Evolutionary conservation across 2,113 vertebrate species (phyloP), one percentile per base, ranked within the genome.

Genomic region (Lampris megalopsis): DNA sequence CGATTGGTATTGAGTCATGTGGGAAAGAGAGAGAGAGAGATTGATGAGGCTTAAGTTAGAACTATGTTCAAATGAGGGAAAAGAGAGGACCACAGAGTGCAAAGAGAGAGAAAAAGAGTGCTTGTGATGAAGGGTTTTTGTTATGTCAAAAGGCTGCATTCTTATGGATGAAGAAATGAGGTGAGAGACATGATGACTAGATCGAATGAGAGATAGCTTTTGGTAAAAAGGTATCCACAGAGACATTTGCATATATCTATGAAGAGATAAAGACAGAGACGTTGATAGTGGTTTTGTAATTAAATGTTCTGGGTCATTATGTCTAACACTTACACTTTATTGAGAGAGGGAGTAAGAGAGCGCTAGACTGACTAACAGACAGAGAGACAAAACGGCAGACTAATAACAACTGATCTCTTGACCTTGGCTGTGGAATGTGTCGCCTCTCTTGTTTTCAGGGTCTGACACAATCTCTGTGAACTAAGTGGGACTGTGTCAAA

Each of bases 361-460:
- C 24, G 24, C 24, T 24, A 24, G 73, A 58, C 69, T 42, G 45
- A 4, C 9, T 5, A 1, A 13, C 49, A 79, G 56, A 63, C 68
- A 24, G 9, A 8, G 71, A 1, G 47, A 66, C 48, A 79, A 71
- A 38, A 47, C 2, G 0, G 54, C 4, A 0, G 24, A 24, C 70
- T 71, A 35, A 78, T 10, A 57, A 9, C 37, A 24, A 0, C 35
- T 5, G 38, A 36, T 49, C 52, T 5, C 2, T 6, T 37, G 80
- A 83, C 83, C 75, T 66, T 71, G 57, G 43, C 60, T 43, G 43
- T 0, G 78, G 86, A 88, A 88, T 86, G 83, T 54, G 64, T 6
- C 0, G 1, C 65, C 9, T 3, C 8, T 13, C 57, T 75, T 84
- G 73, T 81, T 0, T 62, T 72, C 47, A 42, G 54, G 70, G 54